A percentile compares a stretch with the other conserved stretches of the same genome.
Conservation (phyloP, 2,113 vertebrate genomes). For the Okapia johnstoni region DNA sequence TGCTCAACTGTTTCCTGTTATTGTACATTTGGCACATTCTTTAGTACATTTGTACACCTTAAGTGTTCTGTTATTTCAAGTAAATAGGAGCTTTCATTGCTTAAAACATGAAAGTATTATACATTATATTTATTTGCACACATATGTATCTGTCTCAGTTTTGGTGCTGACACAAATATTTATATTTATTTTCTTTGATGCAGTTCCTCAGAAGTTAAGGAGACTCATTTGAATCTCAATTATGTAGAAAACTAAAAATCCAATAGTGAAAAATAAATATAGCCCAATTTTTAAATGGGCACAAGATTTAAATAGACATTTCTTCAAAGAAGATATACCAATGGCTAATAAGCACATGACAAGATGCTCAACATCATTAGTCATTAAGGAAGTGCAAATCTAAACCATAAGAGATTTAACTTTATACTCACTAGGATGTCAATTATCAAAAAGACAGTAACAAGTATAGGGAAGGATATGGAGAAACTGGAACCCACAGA, state of each 20-base stretch:
- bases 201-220: background rate
- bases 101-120: background rate
- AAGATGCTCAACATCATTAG: background rate
- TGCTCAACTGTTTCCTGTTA: background rate
- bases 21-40: background rate
- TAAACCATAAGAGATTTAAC: background rate
- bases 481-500: background rate
- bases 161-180: background rate
- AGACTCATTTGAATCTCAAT: background rate
- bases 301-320: background rate
- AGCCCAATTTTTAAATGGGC: background rate
- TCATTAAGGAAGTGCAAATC: background rate
- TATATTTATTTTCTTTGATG: conserved; percentile 28
- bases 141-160: background rate
- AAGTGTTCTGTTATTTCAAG: background rate
- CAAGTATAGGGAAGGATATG: background rate
- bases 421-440: background rate
- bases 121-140: background rate
- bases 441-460: background rate
- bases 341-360: background rate
- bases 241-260: background rate
- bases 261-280: background rate
- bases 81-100: background rate
- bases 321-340: background rate
- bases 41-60: background rate